Conservation (phyloP, 2,113 vertebrate genomes). For the Sterrhoptilus dennistouni region DNA sequence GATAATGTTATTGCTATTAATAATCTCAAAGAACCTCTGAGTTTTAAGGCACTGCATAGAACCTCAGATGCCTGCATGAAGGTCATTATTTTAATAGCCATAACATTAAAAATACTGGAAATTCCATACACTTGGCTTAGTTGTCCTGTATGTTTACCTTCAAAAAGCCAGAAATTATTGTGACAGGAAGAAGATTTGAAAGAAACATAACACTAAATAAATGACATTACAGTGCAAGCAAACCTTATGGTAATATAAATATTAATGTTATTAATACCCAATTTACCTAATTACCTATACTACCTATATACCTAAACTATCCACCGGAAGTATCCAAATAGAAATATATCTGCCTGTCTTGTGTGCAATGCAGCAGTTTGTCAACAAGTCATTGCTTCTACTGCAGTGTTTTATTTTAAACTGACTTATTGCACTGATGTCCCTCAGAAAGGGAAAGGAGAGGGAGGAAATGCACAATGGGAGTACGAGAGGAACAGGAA, state of each 20-base stretch:
- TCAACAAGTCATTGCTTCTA: not conserved
- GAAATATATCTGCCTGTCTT: not conserved
- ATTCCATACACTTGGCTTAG: not conserved
- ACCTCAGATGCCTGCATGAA: not conserved
- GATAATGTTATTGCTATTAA: constrained; percentile 12
- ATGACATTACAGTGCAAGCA: not conserved
- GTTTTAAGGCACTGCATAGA: not conserved
- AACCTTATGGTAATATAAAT: constrained; percentile 38
- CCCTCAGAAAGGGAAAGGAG: not conserved
- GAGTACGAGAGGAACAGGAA: not conserved
- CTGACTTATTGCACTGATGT: not conserved
- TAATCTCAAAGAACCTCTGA: not conserved
- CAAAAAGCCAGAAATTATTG: constrained; percentile 15
- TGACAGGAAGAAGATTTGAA: constrained; percentile 37
- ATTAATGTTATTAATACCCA: constrained; percentile 29
- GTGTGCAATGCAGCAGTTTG: not conserved
- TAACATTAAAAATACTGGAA: constrained; percentile 22
- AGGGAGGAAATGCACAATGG: not conserved
- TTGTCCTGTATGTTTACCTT: not conserved
- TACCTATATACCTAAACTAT: not conserved
- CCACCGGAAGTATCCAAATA: not conserved
- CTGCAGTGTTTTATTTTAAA: not conserved
- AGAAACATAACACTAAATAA: constrained; percentile 36
- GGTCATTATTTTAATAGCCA: constrained; percentile 40
- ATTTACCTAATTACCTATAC: too few relatives aligned